Percentiles rank a stretch among this genome's conserved stretches.
phyloP scores from a whole-genome alignment of 2,888 invertebrate species.

The Lycophotia porphyrea region DNA sequence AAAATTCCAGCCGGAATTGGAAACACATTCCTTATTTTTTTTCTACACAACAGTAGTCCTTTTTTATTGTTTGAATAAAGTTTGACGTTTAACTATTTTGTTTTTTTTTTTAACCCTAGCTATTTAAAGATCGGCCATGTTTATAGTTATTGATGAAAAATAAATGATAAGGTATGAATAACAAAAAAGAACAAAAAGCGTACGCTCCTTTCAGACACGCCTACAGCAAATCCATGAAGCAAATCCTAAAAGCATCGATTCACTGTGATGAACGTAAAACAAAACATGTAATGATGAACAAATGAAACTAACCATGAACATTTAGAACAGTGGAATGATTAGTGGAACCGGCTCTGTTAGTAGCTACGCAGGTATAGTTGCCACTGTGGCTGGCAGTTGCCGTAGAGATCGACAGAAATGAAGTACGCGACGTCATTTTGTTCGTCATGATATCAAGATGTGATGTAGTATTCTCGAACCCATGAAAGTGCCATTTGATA shows the following conservation, averaged over 20 bases:
- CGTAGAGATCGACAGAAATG: constrained; percentile 93
- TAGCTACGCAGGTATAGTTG: constrained; percentile 94
- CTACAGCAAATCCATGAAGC: constrained; percentile 83
- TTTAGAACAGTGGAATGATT: constrained; percentile 92
- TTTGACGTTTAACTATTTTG: background rate
- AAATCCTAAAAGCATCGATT: constrained; percentile 75
- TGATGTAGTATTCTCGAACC: constrained; percentile 89
- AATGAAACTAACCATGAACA: constrained; percentile 89
- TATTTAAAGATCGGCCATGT: background rate
- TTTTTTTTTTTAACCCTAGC: constrained; percentile 7
- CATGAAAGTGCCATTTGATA: constrained; percentile 94
- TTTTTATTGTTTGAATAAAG: background rate
- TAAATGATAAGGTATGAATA: constrained; percentile 58
- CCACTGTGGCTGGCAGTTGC: constrained; percentile 93
- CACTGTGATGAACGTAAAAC: constrained; percentile 68
- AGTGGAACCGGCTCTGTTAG: constrained; percentile 92
- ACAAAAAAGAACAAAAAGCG: constrained; percentile 73
- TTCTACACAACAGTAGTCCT: background rate
- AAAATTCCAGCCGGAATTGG: background rate
- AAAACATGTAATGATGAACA: constrained; percentile 71
- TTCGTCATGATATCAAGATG: constrained; percentile 91
- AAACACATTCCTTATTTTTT: background rate
- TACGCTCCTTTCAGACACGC: constrained; percentile 76
- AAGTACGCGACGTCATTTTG: constrained; percentile 92
- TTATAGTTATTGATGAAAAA: constrained; percentile 52